Percentiles rank a stretch among this genome's conserved stretches.
Conservation (phyloP, 2,113 vertebrate genomes). For the Oreotrochilus melanogaster region DNA sequence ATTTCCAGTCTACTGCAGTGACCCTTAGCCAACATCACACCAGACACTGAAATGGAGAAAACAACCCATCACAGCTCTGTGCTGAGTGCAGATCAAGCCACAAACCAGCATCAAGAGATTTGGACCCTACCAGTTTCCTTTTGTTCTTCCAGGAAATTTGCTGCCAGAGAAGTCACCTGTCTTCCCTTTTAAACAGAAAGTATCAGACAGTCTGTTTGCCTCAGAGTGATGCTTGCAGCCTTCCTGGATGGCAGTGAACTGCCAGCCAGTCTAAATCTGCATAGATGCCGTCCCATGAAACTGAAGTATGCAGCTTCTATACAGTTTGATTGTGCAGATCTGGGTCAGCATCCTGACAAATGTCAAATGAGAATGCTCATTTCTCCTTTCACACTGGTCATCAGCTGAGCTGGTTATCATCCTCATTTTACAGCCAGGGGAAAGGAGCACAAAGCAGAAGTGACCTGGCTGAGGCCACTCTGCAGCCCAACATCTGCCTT, state of each 20-base stretch:
- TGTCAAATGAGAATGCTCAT: neutral
- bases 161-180: neutral
- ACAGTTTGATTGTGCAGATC: conserved; percentile 4
- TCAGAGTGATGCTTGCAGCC: neutral
- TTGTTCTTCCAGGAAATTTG: neutral
- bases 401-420: neutral
- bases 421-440: fast-evolving
- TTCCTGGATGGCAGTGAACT: neutral
- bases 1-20: neutral
- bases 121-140: neutral
- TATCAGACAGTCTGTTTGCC: neutral
- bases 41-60: neutral
- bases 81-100: neutral
- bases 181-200: neutral
- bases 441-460: neutral
- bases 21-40: neutral
- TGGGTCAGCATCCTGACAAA: conserved; percentile 61
- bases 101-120: neutral
- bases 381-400: conserved; percentile 11
- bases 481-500: neutral
- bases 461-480: neutral
- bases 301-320: neutral
- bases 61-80: fast-evolving
- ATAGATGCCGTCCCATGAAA: neutral
- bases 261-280: neutral